Evolutionary conservation across 2,888 invertebrate species (phyloP).

Genomic region (Heliconius sara): DNA sequence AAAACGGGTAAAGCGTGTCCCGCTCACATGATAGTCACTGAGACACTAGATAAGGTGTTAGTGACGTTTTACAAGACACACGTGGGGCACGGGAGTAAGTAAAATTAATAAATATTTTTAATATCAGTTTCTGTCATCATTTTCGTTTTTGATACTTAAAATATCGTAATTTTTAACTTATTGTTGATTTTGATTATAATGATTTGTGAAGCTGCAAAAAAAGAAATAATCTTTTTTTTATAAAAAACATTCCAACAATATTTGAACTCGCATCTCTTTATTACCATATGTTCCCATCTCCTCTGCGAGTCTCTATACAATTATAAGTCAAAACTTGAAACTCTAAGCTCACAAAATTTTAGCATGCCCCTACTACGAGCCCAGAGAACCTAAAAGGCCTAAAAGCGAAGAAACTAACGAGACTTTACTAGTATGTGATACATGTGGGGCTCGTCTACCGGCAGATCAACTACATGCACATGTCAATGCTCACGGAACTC

Average conservation of each 20-base stretch:
- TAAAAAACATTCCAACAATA: too few species aligned
- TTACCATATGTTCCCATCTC: too few species aligned
- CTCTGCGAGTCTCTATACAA: not conserved
- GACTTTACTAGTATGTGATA: slow-evolving; percentile 68
- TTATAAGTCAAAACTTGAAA: not conserved
- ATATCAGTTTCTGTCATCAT: too few species aligned
- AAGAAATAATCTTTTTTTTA: too few species aligned
- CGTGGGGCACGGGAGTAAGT: slow-evolving; percentile 77
- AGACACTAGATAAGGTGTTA: slow-evolving; percentile 71
- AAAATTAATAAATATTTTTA: too few species aligned
- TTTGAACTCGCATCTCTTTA: too few species aligned
- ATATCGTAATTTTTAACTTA: too few species aligned
- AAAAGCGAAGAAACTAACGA: slow-evolving; percentile 49
- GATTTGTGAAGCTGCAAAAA: too few species aligned
- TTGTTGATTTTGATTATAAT: too few species aligned
- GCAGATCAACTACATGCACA: slow-evolving; percentile 65
- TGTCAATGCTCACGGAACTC: slow-evolving; percentile 62
- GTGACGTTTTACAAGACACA: slow-evolving; percentile 79
- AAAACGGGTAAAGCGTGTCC: slow-evolving; percentile 80
- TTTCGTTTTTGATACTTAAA: too few species aligned
- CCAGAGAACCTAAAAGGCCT: slow-evolving; percentile 68
- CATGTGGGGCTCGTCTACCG: slow-evolving; percentile 67
- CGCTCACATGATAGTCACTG: slow-evolving; percentile 78
- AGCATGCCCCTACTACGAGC: slow-evolving; percentile 79
- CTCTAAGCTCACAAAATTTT: not conserved